Percentiles rank a stretch among this genome's conserved stretches.
These are phyloP conservation scores for Tachysurus vachellii DNA, from an alignment of 2,113 vertebrate species.

Conservation along the genomic window DNA sequence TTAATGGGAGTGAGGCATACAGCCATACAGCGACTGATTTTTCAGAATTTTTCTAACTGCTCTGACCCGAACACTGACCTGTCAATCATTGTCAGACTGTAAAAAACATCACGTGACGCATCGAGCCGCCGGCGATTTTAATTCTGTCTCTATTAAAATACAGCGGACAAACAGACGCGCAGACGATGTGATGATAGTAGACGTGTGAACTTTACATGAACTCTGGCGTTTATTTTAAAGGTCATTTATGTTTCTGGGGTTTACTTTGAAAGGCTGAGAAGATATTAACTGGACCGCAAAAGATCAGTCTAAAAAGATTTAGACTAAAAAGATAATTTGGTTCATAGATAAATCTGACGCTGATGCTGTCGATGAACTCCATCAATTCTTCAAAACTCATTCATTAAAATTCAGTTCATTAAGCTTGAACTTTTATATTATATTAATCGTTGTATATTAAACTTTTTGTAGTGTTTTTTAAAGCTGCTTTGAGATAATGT, in stretches of 20 bases:
- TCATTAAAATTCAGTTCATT: not conserved
- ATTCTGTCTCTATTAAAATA: not conserved
- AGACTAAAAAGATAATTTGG: not conserved
- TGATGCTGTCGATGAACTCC: not conserved
- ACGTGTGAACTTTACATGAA: constrained; percentile 47
- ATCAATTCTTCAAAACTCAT: not conserved
- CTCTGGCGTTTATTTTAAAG: not conserved
- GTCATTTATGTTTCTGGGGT: not conserved
- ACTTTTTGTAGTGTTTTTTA: too few relatives aligned
- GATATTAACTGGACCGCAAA: not conserved
- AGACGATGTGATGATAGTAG: constrained; percentile 43
- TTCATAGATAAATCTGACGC: not conserved
- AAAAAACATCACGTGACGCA: constrained; percentile 20
- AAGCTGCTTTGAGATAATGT: too few relatives aligned
- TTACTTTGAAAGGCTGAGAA: not conserved
- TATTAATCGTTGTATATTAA: too few relatives aligned
- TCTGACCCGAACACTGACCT: constrained; percentile 11
- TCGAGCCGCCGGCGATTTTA: not conserved
- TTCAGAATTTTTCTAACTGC: not conserved
- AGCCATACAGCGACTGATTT: not conserved
- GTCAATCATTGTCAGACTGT: not conserved
- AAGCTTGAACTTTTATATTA: too few relatives aligned
- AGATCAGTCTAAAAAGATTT: not conserved
- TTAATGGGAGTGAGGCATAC: not conserved
- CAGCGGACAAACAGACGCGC: not conserved